phyloP scores from a whole-genome alignment of 2,888 invertebrate species.

The Chromoteleia sp. region DNA sequence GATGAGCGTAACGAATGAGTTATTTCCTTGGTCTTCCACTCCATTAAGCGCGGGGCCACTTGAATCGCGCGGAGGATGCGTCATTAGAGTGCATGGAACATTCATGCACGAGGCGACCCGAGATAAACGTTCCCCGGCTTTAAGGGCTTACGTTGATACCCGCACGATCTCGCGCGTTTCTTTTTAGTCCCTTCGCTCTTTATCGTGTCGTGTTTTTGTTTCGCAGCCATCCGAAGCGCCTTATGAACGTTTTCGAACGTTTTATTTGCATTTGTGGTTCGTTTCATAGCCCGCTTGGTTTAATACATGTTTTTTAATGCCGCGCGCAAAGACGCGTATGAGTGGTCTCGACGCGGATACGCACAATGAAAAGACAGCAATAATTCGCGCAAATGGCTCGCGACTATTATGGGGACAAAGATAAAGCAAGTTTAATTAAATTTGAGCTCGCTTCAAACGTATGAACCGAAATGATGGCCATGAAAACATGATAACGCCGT shows the following conservation, averaged over 20 bases:
- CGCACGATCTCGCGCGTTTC: background rate
- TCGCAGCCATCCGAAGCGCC: background rate
- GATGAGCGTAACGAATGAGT: slow-evolving; percentile 57
- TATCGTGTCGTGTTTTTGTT: slow-evolving; percentile 16
- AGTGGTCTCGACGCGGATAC: slow-evolving; percentile 11
- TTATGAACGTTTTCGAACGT: slow-evolving; percentile 23
- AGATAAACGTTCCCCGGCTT: slow-evolving; percentile 52
- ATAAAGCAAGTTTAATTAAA: slow-evolving; percentile 65
- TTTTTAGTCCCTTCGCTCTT: background rate
- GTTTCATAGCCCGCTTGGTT: slow-evolving; percentile 13
- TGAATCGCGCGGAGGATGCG: slow-evolving; percentile 57
- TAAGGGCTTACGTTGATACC: slow-evolving; percentile 24
- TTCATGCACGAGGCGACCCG: slow-evolving; percentile 48
- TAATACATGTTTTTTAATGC: slow-evolving; percentile 34
- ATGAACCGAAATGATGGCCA: slow-evolving; percentile 43
- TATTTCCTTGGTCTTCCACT: slow-evolving; percentile 62
- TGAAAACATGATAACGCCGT: slow-evolving; percentile 45
- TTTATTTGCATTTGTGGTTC: slow-evolving; percentile 34
- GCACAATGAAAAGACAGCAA: slow-evolving; percentile 52
- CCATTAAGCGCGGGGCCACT: slow-evolving; percentile 65
- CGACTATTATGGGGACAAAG: slow-evolving; percentile 55
- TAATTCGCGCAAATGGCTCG: slow-evolving; percentile 51
- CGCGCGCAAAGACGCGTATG: slow-evolving; percentile 37
- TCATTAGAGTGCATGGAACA: slow-evolving; percentile 65
- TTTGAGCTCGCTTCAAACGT: slow-evolving; percentile 46